A percentile compares a stretch with the other conserved stretches of the same genome.
phyloP scores from a whole-genome alignment of 2,888 invertebrate genomes.

The Mesorhabditis belari region DNA sequence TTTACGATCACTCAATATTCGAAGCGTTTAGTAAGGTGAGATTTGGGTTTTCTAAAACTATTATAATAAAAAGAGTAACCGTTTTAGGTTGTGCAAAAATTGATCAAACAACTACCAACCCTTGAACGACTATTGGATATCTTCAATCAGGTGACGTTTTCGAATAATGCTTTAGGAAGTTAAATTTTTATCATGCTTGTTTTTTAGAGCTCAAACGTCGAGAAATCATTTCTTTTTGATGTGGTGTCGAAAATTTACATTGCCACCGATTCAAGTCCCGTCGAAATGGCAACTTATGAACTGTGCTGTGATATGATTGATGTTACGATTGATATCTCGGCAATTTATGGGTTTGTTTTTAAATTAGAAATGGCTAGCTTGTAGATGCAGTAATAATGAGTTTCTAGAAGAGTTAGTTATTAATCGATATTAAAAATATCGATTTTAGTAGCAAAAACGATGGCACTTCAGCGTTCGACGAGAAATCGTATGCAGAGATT shows the following conservation, averaged over 20 bases:
- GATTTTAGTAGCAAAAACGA: slow-evolving; percentile 6
- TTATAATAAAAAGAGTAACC: too few species aligned
- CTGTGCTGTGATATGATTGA: slow-evolving; percentile 99
- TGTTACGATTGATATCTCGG: slow-evolving; percentile 95
- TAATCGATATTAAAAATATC: background rate
- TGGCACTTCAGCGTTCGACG: slow-evolving; percentile 30
- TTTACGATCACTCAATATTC: slow-evolving; percentile 99
- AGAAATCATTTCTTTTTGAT: slow-evolving; percentile 98
- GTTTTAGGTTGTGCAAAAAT: slow-evolving; percentile 97
- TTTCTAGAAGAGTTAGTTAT: background rate
- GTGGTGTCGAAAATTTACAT: slow-evolving; percentile 92
- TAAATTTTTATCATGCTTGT: slow-evolving; percentile 4
- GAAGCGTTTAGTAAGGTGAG: slow-evolving; percentile 66
- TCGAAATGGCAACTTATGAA: slow-evolving; percentile 95
- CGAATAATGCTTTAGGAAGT: background rate
- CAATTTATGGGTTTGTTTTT: slow-evolving; percentile 77
- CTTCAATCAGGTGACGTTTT: slow-evolving; percentile 81
- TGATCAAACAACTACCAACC: slow-evolving; percentile 92
- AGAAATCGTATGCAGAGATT: slow-evolving; percentile 40
- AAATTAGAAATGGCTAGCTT: background rate
- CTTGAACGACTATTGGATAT: slow-evolving; percentile 94
- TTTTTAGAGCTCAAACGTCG: slow-evolving; percentile 88
- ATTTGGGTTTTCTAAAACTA: too few species aligned
- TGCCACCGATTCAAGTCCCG: slow-evolving; percentile 97
- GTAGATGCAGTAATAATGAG: background rate